Conservation (phyloP, 2,113 vertebrate species). For the Gymnorhina tibicen region DNA sequence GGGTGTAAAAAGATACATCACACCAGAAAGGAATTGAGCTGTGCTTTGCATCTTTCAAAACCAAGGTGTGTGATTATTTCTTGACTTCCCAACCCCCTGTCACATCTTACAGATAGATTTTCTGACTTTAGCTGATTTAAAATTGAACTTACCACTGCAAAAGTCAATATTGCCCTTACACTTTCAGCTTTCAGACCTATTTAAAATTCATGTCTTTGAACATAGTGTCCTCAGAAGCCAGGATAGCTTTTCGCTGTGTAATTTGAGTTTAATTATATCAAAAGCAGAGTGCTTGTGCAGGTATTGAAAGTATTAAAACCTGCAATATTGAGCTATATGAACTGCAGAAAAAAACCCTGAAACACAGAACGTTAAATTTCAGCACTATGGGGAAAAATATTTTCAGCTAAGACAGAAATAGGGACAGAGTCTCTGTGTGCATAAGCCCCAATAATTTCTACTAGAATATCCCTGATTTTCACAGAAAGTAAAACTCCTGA, state of each 20-base stretch:
- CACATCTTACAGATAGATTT: conserved; percentile 25
- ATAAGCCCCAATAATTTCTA: not conserved
- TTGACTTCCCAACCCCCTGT: not conserved
- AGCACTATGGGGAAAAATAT: not conserved
- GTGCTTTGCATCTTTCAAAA: conserved; percentile 1
- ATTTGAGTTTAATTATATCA: not conserved
- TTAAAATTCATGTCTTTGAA: conserved; percentile 19
- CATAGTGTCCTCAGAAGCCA: not conserved
- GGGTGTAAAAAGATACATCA: not conserved
- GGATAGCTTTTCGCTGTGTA: not conserved
- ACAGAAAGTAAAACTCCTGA: not conserved
- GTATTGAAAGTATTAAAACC: not conserved
- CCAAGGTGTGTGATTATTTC: not conserved
- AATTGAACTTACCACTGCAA: not conserved
- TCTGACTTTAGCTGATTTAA: not conserved
- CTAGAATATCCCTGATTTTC: not conserved
- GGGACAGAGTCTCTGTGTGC: not conserved
- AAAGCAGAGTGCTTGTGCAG: not conserved
- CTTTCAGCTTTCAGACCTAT: not conserved
- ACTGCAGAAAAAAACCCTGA: not conserved
- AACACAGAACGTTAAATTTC: not conserved
- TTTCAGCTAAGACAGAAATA: not conserved
- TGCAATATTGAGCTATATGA: not conserved
- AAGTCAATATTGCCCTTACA: conserved; percentile 41
- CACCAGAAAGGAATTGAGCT: not conserved